A percentile compares a stretch with the other conserved stretches of the same genome.
These are phyloP conservation scores for Artemisiospiza belli DNA, from an alignment of 2,113 vertebrate species.

Conservation along the genomic window DNA sequence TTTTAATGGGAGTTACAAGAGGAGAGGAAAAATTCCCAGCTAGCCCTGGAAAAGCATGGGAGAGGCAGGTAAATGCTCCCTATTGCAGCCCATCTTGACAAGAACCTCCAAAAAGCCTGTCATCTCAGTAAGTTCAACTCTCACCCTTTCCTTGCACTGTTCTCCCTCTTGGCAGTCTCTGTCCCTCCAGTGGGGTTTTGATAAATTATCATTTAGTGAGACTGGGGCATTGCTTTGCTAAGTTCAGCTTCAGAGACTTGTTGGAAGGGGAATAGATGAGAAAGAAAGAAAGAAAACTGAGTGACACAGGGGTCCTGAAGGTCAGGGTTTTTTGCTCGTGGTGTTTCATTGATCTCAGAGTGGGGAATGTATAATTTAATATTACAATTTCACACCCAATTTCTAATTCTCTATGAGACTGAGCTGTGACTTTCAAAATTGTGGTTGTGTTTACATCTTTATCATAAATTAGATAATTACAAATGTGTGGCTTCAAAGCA, in stretches of 20 bases:
- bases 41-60: background rate
- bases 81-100: background rate
- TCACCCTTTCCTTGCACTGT: background rate
- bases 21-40: background rate
- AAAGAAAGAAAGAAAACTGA: background rate
- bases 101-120: conserved; percentile 6
- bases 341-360: background rate
- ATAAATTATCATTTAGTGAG: background rate
- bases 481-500: conserved; percentile 1
- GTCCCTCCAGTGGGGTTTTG: background rate
- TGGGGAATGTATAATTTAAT: background rate
- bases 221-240: background rate
- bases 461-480: background rate
- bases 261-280: background rate
- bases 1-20: conserved; percentile 48
- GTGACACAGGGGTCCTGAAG: background rate
- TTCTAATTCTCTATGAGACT: background rate
- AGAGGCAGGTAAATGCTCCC: background rate
- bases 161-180: background rate
- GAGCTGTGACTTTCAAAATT: background rate
- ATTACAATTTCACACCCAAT: background rate
- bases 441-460: background rate
- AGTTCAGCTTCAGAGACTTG: background rate
- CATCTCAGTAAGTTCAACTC: conserved; percentile 21
- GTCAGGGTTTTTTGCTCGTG: background rate